A percentile compares a stretch with the other conserved stretches of the same genome.
phyloP scores from a whole-genome alignment of 1,140 invertebrate genomes.

The Eciton burchellii region DNA sequence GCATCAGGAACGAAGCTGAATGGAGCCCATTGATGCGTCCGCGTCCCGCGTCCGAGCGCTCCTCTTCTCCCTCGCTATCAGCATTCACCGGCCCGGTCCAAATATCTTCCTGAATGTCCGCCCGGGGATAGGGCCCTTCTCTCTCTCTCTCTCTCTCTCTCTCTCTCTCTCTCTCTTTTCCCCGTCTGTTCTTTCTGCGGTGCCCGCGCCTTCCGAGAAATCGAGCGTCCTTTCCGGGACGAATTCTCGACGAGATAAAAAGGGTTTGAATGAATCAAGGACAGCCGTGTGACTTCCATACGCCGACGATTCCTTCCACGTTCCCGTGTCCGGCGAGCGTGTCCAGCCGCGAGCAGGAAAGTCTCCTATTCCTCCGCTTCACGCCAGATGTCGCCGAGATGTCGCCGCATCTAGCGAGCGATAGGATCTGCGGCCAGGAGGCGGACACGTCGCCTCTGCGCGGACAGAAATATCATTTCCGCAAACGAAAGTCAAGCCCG shows the following conservation, averaged over 20 bases:
- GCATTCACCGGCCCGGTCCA: constrained; percentile 68
- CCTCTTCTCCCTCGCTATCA: constrained; percentile 67
- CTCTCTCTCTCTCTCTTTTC: constrained; percentile 38
- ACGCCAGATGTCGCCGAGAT: constrained; percentile 44
- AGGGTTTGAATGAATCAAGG: constrained; percentile 86
- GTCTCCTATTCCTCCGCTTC: constrained; percentile 17
- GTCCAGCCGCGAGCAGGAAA: not conserved
- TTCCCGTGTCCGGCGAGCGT: constrained; percentile 31
- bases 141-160: constrained; percentile 37
- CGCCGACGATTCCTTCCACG: constrained; percentile 57
- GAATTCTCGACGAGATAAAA: constrained; percentile 85
- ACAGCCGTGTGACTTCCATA: constrained; percentile 67
- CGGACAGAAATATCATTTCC: constrained; percentile 53
- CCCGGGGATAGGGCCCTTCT: constrained; percentile 50
- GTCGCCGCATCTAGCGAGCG: constrained; percentile 64
- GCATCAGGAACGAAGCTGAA: constrained; percentile 83
- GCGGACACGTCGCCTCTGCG: constrained; percentile 52
- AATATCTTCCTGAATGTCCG: constrained; percentile 65
- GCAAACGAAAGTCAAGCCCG: constrained; percentile 63
- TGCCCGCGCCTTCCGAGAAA: constrained; percentile 83
- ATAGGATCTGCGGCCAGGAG: constrained; percentile 57
- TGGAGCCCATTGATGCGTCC: constrained; percentile 84
- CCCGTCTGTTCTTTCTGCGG: too few species aligned
- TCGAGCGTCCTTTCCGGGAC: constrained; percentile 85
- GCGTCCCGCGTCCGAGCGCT: constrained; percentile 57